phyloP scores from a whole-genome alignment of 2,888 invertebrate genomes.

The Mylabris sibirica region DNA sequence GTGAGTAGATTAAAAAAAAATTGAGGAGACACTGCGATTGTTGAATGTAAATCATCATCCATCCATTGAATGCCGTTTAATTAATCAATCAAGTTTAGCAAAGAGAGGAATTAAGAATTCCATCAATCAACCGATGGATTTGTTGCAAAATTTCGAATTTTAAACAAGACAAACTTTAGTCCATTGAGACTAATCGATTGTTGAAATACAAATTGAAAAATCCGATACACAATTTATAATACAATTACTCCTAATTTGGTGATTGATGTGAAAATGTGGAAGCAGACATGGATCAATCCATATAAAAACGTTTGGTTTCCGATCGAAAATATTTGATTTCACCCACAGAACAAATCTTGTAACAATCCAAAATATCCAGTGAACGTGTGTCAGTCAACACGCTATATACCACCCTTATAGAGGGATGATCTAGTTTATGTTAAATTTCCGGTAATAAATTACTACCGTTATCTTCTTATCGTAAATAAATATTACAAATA shows the following conservation, averaged over 20 bases:
- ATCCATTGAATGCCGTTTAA: not conserved
- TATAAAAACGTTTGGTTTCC: not conserved
- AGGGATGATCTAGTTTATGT: not conserved
- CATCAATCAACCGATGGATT: too few relatives aligned
- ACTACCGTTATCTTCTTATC: not conserved
- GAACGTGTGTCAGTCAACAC: not conserved
- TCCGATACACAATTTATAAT: not conserved
- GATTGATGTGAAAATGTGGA: not conserved
- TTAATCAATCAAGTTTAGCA: not conserved
- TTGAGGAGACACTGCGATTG: not conserved
- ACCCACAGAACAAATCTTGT: not conserved
- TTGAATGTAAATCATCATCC: too few relatives aligned
- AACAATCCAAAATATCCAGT: not conserved
- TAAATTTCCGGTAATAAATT: slow-evolving; percentile 1
- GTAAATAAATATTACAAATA: not conserved
- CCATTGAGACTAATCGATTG: not conserved
- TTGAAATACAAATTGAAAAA: not conserved
- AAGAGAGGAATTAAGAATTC: too few relatives aligned
- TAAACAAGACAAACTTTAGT: not conserved
- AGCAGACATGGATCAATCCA: not conserved
- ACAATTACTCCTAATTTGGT: not conserved
- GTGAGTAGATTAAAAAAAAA: not conserved
- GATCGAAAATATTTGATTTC: not conserved
- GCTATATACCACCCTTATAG: not conserved
- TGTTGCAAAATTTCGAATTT: not conserved